Conservation (phyloP, 2,113 vertebrate species). For the Glaucomys volans region DNA sequence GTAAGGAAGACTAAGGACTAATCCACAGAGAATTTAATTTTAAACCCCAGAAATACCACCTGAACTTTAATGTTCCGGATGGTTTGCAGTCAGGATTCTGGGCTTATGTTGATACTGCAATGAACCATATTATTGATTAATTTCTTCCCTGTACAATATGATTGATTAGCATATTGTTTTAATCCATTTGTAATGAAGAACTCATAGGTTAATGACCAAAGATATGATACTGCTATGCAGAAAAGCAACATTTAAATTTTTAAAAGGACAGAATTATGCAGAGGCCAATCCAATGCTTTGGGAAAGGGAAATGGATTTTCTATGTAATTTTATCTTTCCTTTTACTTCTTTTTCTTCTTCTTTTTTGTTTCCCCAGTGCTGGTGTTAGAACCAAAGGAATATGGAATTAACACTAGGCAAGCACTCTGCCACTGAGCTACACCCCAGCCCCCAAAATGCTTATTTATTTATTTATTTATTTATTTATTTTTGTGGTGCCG, state of each 20-base stretch:
- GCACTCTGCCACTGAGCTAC: too few species aligned
- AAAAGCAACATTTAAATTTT: background rate
- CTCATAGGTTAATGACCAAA: background rate
- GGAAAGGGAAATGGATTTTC: background rate
- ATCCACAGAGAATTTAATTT: background rate
- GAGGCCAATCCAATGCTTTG: background rate
- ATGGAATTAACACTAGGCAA: too few species aligned
- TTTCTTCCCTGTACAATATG: background rate
- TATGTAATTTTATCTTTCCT: background rate
- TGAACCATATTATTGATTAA: background rate
- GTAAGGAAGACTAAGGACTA: background rate
- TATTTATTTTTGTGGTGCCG: accelerated
- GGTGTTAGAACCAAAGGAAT: too few species aligned
- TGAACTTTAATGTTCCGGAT: background rate
- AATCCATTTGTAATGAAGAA: background rate
- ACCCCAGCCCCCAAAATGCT: too few species aligned
- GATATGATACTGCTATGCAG: background rate
- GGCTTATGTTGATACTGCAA: background rate
- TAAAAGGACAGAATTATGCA: background rate
- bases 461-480: too few species aligned
- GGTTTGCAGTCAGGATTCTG: background rate
- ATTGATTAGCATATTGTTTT: background rate
- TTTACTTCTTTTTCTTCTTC: too few species aligned
- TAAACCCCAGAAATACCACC: background rate
- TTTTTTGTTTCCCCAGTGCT: too few species aligned